A percentile compares a stretch with the other conserved stretches of the same genome.
phyloP scores from a whole-genome alignment of 2,113 vertebrate species.

The Lepidiolamprologus cunningtoni region DNA sequence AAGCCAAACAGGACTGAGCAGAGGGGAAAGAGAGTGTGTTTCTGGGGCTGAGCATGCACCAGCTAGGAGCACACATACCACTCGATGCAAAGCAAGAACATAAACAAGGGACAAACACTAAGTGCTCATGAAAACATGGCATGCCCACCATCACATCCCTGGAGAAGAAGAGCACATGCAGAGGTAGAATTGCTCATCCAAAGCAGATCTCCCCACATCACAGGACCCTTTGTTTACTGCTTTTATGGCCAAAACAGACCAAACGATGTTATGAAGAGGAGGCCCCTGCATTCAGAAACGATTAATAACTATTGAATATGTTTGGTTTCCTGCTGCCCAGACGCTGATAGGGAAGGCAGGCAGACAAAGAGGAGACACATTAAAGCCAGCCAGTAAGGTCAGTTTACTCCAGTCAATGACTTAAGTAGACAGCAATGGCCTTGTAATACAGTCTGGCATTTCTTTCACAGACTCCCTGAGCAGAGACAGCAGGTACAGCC shows the following conservation, averaged over 20 bases:
- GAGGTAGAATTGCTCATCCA: neutral
- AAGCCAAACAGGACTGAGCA: neutral
- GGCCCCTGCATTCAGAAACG: constrained; percentile 53
- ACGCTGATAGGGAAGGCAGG: constrained; percentile 66
- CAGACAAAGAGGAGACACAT: constrained; percentile 73
- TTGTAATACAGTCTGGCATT: constrained; percentile 55
- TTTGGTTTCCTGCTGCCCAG: constrained; percentile 72
- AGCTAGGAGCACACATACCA: neutral
- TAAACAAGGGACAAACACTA: neutral
- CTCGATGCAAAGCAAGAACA: neutral
- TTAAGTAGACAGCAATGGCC: constrained; percentile 70
- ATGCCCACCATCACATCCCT: neutral
- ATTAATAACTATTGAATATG: constrained; percentile 74
- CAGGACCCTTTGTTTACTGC: constrained; percentile 38
- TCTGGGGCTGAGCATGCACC: neutral
- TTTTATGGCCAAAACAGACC: constrained; percentile 49
- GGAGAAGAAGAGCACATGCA: neutral
- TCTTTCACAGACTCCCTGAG: constrained; percentile 22
- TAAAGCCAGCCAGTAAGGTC: constrained; percentile 71
- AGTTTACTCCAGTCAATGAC: constrained; percentile 74
- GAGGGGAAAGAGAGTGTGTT: neutral
- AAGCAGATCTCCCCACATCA: constrained; percentile 9
- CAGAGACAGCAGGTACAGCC: constrained; percentile 32
- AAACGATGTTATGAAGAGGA: constrained; percentile 47
- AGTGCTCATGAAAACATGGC: constrained; percentile 19